A percentile compares a stretch with the other conserved stretches of the same genome.
phyloP scores from a whole-genome alignment of 2,113 vertebrate genomes.

The Pollachius pollachius region DNA sequence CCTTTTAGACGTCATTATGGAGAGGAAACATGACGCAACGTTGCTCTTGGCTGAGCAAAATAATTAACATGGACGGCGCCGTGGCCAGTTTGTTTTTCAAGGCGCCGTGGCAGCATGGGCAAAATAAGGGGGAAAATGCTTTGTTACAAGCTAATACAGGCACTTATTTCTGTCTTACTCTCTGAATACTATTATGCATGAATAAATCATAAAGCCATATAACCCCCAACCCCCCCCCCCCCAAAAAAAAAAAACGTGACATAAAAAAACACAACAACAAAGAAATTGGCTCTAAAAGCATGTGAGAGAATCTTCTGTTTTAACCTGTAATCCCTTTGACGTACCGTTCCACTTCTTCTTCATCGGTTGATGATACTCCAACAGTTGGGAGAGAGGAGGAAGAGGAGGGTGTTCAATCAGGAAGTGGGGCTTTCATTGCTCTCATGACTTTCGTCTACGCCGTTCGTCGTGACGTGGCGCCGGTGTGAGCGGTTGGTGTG shows the following conservation, averaged over 20 bases:
- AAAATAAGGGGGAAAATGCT: neutral
- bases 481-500: slow-evolving; percentile 31
- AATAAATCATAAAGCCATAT: slow-evolving; percentile 11
- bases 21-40: slow-evolving; percentile 24
- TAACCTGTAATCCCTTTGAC: too few relatives aligned
- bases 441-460: neutral
- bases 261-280: neutral
- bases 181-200: neutral
- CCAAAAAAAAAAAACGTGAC: neutral
- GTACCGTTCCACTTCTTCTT: too few relatives aligned
- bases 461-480: slow-evolving; percentile 29
- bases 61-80: slow-evolving; percentile 10
- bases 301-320: neutral
- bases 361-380: too few relatives aligned
- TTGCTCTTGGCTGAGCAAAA: slow-evolving; percentile 20
- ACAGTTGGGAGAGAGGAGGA: too few relatives aligned
- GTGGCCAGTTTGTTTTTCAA: slow-evolving; percentile 15
- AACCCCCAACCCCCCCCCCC: neutral
- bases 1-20: slow-evolving; percentile 23
- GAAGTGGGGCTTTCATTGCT: neutral
- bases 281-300: neutral
- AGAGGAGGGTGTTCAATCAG: neutral
- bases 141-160: neutral
- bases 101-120: slow-evolving; percentile 13
- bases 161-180: neutral